Conservation (phyloP, 2,888 invertebrate genomes). For the Halictus ligatus region DNA sequence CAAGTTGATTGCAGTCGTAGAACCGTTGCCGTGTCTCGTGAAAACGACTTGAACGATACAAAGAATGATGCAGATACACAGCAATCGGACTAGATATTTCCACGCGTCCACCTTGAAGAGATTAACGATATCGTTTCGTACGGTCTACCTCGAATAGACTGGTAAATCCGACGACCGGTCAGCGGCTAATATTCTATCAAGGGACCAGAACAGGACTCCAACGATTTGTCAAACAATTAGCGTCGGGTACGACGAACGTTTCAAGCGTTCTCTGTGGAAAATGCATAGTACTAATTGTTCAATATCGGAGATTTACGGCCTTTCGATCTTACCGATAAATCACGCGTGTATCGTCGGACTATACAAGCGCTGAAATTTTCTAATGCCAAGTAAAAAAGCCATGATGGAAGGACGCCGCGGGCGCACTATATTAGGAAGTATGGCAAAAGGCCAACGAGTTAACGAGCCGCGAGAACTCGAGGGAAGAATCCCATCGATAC, state of each 20-base stretch:
- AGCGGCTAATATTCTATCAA: not conserved
- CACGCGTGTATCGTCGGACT: not conserved
- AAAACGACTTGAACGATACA: not conserved
- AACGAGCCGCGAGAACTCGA: constrained; percentile 28
- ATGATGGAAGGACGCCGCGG: constrained; percentile 18
- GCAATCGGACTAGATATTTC: not conserved
- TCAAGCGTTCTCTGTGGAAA: not conserved
- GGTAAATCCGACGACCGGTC: not conserved
- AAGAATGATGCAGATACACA: not conserved
- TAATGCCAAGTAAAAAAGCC: constrained; percentile 21
- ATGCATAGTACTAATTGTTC: not conserved
- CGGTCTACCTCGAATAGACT: not conserved
- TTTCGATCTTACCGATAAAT: not conserved
- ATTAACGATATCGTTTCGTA: not conserved
- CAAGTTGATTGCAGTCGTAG: not conserved
- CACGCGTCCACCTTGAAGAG: not conserved
- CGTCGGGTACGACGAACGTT: not conserved
- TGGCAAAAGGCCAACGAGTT: constrained; percentile 51
- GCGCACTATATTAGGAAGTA: constrained; percentile 53
- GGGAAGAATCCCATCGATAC: constrained; percentile 25
- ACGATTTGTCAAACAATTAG: not conserved
- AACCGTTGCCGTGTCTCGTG: not conserved
- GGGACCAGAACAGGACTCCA: no score
- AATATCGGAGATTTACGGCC: not conserved
- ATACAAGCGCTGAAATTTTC: not conserved